A percentile compares a stretch with the other conserved stretches of the same genome.
phyloP scores from a whole-genome alignment of 2,113 vertebrate genomes.

The Corydoras sp. region DNA sequence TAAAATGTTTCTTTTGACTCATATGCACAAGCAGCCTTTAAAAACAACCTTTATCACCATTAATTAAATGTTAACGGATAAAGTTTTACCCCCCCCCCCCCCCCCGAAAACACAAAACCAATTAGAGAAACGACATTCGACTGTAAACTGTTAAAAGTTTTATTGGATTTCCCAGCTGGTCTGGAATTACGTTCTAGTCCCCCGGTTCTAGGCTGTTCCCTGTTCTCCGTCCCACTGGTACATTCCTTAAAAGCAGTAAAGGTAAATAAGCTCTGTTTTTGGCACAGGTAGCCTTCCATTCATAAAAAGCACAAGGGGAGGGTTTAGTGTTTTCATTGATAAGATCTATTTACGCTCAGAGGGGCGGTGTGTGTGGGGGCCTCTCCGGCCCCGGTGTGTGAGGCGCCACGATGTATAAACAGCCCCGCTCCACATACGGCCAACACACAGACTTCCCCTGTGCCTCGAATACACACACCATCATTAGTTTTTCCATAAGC shows the following conservation, averaged over 20 bases:
- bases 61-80: neutral
- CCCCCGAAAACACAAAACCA: neutral
- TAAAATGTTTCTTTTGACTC: too few relatives aligned
- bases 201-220: neutral
- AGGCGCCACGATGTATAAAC: constrained; percentile 46
- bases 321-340: constrained; percentile 46
- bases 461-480: constrained; percentile 10
- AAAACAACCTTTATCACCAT: neutral
- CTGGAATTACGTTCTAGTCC: neutral
- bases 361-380: constrained; percentile 28
- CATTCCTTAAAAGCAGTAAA: constrained; percentile 20
- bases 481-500: constrained; percentile 35
- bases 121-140: neutral
- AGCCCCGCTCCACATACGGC: constrained; percentile 19
- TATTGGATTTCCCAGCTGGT: neutral
- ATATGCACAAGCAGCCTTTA: too few relatives aligned
- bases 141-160: neutral
- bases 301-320: constrained; percentile 40
- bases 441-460: constrained; percentile 18
- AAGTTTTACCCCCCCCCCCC: neutral
- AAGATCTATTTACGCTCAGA: constrained; percentile 49
- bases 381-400: constrained; percentile 32
- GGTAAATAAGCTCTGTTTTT: constrained; percentile 34
- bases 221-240: neutral
- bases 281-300: constrained; percentile 46